Evolutionary conservation across 1,140 invertebrate species (phyloP).

Genomic region (Euwallacea similis): DNA sequence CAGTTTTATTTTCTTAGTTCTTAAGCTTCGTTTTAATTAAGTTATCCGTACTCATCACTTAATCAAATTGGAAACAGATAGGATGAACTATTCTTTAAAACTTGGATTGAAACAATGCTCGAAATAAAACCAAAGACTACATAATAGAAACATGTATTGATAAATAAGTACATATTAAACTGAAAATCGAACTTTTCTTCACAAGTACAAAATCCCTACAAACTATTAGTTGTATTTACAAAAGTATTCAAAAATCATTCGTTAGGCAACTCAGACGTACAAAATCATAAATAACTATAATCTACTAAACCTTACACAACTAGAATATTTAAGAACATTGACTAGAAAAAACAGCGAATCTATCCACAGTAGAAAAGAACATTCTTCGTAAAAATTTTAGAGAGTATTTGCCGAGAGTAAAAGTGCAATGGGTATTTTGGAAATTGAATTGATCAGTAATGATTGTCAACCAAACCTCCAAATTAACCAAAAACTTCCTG

Average conservation of each 20-base stretch:
- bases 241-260: neutral
- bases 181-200: neutral
- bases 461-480: too few species aligned
- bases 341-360: constrained; percentile 30
- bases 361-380: constrained; percentile 10
- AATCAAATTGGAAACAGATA: neutral
- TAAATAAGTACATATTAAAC: constrained; percentile 1
- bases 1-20: too few species aligned
- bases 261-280: neutral
- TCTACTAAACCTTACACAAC: neutral
- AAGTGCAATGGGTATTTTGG: too few species aligned
- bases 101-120: too few species aligned
- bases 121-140: neutral
- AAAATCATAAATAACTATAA: constrained; percentile 19
- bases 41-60: too few species aligned
- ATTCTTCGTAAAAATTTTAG: neutral
- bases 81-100: too few species aligned
- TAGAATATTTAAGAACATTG: constrained; percentile 24
- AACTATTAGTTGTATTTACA: constrained; percentile 27
- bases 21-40: too few species aligned
- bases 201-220: constrained; percentile 20
- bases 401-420: neutral
- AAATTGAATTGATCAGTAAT: too few species aligned
- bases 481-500: too few species aligned
- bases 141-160: neutral